Evolutionary conservation across 2,113 vertebrate genomes (phyloP).

Genomic region (Orycteropus afer): DNA sequence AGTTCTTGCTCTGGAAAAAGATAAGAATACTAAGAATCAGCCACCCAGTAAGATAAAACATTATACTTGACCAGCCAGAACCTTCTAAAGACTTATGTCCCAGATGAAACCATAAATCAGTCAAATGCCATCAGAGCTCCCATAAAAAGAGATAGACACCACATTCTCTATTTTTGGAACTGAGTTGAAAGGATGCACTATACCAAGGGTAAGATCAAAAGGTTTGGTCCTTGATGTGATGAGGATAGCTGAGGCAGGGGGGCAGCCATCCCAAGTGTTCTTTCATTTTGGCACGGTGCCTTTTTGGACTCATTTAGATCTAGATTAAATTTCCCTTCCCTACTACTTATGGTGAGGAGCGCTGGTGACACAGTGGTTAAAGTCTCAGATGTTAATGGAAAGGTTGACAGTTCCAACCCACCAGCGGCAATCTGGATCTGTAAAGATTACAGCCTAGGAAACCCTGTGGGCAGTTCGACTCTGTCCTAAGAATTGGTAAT

Average conservation of each 20-base stretch:
- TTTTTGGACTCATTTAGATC: background rate
- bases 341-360: background rate
- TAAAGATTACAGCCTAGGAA: too few species aligned
- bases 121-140: too few species aligned
- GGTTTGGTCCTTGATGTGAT: background rate
- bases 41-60: background rate
- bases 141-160: background rate
- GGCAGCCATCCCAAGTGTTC: background rate
- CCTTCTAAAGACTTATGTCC: background rate
- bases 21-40: background rate
- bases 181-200: background rate
- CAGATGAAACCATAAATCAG: background rate
- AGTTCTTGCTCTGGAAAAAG: background rate
- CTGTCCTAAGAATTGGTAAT: too few species aligned
- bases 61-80: background rate
- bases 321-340: background rate
- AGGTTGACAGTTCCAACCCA: too few species aligned
- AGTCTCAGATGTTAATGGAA: too few species aligned
- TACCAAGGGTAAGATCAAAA: background rate
- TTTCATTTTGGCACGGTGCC: background rate
- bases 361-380: too few species aligned
- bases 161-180: background rate
- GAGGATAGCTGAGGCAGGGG: background rate
- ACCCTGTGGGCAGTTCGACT: too few species aligned
- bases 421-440: too few species aligned